Percentiles rank a stretch among this genome's conserved stretches.
Conservation (phyloP, 2,888 invertebrate species). For the Augochlorella aurata region DNA sequence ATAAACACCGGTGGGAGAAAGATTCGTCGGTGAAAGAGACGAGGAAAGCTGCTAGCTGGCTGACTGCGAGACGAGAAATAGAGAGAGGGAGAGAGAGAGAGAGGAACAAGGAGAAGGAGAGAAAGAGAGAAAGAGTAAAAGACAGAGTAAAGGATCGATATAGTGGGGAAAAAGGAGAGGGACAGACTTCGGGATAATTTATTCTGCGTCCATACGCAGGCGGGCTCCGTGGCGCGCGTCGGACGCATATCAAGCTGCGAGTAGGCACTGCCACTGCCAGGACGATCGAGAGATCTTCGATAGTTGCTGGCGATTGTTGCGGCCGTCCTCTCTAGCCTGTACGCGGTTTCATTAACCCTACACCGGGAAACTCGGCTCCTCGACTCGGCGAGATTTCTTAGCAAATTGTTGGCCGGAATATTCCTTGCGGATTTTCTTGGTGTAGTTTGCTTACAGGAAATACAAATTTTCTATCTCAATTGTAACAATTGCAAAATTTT, state of each 20-base stretch:
- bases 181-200: constrained; percentile 73
- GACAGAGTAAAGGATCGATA: constrained; percentile 7
- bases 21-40: constrained; percentile 30
- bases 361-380: not conserved
- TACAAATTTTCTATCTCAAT: not conserved
- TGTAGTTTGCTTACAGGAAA: not conserved
- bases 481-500: too few species aligned
- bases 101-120: constrained; percentile 38
- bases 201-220: constrained; percentile 76
- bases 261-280: constrained; percentile 39
- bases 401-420: not conserved
- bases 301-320: constrained; percentile 41
- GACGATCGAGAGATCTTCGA: constrained; percentile 50
- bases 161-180: constrained; percentile 33
- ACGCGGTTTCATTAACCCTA: constrained; percentile 10
- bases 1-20: constrained; percentile 55
- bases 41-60: not conserved
- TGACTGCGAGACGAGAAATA: not conserved
- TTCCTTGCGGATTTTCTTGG: not conserved
- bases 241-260: constrained; percentile 67
- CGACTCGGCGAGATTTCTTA: not conserved
- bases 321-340: constrained; percentile 20
- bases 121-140: constrained; percentile 32
- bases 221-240: constrained; percentile 69
- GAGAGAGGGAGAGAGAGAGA: constrained; percentile 12